Evolutionary conservation across 1,140 invertebrate genomes (phyloP).

Genomic region (Plutomurus gul): DNA sequence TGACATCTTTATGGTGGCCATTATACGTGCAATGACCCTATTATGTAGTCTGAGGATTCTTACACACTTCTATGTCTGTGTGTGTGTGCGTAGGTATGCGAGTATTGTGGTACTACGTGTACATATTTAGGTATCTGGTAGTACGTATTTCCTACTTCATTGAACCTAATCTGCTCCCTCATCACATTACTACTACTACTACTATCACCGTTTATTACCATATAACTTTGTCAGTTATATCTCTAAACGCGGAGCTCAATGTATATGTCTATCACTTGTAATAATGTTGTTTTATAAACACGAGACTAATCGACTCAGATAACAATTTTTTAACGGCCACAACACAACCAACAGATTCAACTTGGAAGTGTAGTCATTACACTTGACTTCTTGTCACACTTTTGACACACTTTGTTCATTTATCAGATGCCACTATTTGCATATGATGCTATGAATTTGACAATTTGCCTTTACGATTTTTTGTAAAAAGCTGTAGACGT

Average conservation of each 20-base stretch:
- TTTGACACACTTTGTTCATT: too few relatives aligned
- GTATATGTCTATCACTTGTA: too few relatives aligned
- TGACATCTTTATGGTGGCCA: conserved; percentile 49
- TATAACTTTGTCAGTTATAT: too few relatives aligned
- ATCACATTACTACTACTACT: not conserved
- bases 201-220: not conserved
- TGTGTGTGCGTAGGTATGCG: not conserved
- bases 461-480: too few relatives aligned
- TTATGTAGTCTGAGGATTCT: conserved; percentile 15
- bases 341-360: too few relatives aligned
- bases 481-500: too few relatives aligned
- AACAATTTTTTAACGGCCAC: not conserved
- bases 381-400: too few relatives aligned
- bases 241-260: too few relatives aligned
- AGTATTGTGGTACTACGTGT: not conserved
- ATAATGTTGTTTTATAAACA: conserved; percentile 26
- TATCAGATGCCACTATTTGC: too few relatives aligned
- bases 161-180: conserved; percentile 10
- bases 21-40: conserved; percentile 48
- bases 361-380: too few relatives aligned
- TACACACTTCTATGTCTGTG: too few relatives aligned
- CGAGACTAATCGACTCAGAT: not conserved
- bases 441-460: too few relatives aligned
- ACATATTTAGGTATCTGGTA: not conserved
- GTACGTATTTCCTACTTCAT: not conserved